Evolutionary conservation across 2,113 vertebrate genomes (phyloP).

Genomic region (Anhinga rufa): DNA sequence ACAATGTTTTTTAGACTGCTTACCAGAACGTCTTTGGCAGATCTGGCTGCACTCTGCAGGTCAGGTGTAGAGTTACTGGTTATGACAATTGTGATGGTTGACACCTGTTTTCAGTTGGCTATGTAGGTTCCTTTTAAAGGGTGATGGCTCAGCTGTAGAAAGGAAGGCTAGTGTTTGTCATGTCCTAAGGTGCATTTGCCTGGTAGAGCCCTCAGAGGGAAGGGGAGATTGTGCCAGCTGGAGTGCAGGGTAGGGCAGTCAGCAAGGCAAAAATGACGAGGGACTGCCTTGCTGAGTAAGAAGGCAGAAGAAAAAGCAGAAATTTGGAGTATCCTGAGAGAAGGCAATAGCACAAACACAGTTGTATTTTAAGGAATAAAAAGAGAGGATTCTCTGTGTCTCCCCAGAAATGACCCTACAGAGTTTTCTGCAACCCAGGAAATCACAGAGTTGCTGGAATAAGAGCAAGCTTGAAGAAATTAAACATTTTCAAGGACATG

Average conservation of each 20-base stretch:
- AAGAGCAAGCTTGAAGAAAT: neutral
- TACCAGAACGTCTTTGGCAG: neutral
- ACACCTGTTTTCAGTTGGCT: neutral
- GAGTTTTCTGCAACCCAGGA: neutral
- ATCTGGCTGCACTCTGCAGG: neutral
- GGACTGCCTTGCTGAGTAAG: neutral
- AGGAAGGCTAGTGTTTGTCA: neutral
- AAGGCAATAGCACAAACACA: neutral
- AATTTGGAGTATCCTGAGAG: neutral
- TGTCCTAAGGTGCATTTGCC: neutral
- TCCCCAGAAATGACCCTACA: neutral
- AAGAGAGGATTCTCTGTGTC: neutral
- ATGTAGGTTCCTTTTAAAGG: neutral
- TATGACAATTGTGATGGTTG: neutral
- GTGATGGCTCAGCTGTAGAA: neutral
- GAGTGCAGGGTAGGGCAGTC: neutral
- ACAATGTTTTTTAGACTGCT: neutral
- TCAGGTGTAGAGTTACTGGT: neutral
- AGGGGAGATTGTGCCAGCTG: neutral
- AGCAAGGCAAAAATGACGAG: neutral
- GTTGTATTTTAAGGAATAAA: neutral
- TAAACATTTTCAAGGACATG: neutral
- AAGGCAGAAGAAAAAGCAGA: neutral
- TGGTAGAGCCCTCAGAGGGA: neutral
- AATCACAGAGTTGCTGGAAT: neutral